phyloP scores from a whole-genome alignment of 2,113 vertebrate species.

The Poicephalus meyeri region DNA sequence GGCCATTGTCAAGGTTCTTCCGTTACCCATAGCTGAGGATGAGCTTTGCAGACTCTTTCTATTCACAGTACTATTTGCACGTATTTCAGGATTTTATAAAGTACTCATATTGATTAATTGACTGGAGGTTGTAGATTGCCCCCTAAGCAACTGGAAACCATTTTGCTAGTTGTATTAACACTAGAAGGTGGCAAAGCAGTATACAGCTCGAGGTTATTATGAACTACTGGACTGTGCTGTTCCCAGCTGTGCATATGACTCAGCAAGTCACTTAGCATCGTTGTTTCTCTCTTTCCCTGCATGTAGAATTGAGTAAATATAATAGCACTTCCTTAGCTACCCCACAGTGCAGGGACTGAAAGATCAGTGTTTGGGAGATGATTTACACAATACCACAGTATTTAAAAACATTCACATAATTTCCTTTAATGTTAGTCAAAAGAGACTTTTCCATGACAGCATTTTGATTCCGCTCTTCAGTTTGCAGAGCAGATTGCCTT shows the following conservation, averaged over 20 bases:
- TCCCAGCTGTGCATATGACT: background rate
- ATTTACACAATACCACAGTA: background rate
- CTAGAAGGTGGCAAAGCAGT: background rate
- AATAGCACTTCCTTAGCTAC: background rate
- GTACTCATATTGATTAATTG: background rate
- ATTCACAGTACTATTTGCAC: background rate
- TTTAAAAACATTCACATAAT: background rate
- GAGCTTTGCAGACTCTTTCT: background rate
- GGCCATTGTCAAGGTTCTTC: background rate
- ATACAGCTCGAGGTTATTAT: background rate
- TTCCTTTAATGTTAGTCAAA: background rate
- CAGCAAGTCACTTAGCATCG: background rate
- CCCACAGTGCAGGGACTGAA: background rate
- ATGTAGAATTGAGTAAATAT: background rate
- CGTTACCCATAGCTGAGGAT: background rate
- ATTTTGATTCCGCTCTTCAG: background rate
- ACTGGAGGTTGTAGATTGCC: background rate
- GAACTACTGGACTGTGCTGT: background rate
- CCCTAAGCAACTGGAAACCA: background rate
- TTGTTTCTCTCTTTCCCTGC: background rate
- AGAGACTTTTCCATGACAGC: background rate
- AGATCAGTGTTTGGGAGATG: background rate
- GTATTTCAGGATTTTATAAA: background rate
- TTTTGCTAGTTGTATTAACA: background rate
- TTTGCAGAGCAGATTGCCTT: background rate